phyloP scores from a whole-genome alignment of 2,888 invertebrate species.

The Mycogona germanica region DNA sequence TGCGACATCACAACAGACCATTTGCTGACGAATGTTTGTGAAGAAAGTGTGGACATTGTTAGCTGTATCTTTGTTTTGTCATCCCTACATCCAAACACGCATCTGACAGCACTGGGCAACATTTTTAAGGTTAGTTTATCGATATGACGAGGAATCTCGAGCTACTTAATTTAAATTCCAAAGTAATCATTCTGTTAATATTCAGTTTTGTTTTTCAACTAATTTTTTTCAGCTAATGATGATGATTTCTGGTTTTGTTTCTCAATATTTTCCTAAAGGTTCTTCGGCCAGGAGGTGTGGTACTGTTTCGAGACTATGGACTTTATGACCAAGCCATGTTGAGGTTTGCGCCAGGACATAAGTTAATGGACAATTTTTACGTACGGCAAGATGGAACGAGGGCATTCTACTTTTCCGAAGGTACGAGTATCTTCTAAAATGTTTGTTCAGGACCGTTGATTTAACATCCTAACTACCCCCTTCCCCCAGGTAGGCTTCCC shows the following conservation, averaged over 20 bases:
- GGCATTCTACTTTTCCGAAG: slow-evolving; percentile 42
- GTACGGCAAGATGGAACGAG: slow-evolving; percentile 94
- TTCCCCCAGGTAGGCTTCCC: neutral
- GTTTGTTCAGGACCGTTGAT: too few relatives aligned
- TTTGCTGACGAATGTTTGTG: slow-evolving; percentile 42
- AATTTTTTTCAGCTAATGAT: too few relatives aligned
- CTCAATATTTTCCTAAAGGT: slow-evolving; percentile 1
- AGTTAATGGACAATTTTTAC: slow-evolving; percentile 85
- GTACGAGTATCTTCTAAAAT: too few relatives aligned
- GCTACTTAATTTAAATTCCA: neutral
- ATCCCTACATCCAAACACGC: slow-evolving; percentile 79
- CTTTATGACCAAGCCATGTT: slow-evolving; percentile 92
- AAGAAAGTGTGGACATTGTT: slow-evolving; percentile 52
- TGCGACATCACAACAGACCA: slow-evolving; percentile 65
- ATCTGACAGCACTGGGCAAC: slow-evolving; percentile 30
- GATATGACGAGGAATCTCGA: too few relatives aligned
- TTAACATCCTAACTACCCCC: neutral
- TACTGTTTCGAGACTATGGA: slow-evolving; percentile 89
- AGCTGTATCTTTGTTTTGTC: slow-evolving; percentile 93
- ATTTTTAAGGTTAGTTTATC: slow-evolving; percentile 1
- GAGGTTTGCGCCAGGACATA: slow-evolving; percentile 82
- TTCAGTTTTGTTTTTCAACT: too few relatives aligned
- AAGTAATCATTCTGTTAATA: too few relatives aligned
- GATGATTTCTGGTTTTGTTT: neutral
- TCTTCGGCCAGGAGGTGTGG: slow-evolving; percentile 50